Percentiles rank a stretch among this genome's conserved stretches.
Conservation (phyloP, 2,797 vertebrate species). For the Podargus strigoides region DNA sequence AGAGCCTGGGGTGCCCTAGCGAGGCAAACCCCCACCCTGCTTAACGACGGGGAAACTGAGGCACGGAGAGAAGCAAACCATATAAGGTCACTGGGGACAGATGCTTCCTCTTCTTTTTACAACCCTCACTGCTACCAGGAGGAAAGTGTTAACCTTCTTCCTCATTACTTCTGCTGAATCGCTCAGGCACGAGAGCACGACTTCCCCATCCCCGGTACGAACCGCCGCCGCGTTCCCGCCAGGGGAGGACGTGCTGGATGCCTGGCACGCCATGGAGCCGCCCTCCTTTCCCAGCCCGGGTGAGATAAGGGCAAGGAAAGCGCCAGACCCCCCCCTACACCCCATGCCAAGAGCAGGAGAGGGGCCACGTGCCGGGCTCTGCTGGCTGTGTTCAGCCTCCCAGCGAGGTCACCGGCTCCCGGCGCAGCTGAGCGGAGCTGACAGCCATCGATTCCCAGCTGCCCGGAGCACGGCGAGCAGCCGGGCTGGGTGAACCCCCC, state of each 20-base stretch:
- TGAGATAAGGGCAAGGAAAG: neutral
- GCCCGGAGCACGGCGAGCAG: neutral
- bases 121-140: rapidly evolving
- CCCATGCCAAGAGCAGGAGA: neutral
- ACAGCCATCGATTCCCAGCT: neutral
- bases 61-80: rapidly evolving
- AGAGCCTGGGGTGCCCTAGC: rapidly evolving
- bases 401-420: neutral
- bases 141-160: neutral
- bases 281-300: neutral
- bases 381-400: neutral
- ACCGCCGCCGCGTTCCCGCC: neutral
- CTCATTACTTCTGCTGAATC: neutral
- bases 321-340: no score
- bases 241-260: neutral
- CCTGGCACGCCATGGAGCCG: neutral
- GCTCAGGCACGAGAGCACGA: neutral
- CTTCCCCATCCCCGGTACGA: neutral
- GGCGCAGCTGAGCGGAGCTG: neutral
- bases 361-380: neutral
- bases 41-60: neutral
- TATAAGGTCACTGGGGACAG: rapidly evolving
- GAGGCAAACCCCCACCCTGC: rapidly evolving
- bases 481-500: neutral
- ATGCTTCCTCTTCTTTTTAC: rapidly evolving